phyloP scores from a whole-genome alignment of 2,113 vertebrate genomes.

The Barnardius zonarius region DNA sequence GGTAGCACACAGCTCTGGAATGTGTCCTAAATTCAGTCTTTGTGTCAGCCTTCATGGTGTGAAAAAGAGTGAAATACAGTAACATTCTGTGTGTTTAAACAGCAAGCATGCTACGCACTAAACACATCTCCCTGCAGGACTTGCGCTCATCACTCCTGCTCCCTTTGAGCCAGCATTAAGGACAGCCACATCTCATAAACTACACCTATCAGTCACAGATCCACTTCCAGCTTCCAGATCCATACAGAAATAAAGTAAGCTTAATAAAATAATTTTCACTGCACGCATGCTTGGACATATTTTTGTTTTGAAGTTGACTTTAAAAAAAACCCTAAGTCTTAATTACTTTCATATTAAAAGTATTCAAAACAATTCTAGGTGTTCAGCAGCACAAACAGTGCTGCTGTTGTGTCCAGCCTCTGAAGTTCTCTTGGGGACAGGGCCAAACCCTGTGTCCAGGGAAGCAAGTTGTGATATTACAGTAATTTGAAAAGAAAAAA shows the following conservation, averaged over 20 bases:
- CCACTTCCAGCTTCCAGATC: background rate
- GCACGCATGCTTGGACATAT: background rate
- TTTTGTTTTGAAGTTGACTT: background rate
- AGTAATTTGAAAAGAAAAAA: background rate
- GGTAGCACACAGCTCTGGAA: constrained; percentile 51
- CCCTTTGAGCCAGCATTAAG: background rate
- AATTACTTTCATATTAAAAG: background rate
- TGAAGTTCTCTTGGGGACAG: background rate
- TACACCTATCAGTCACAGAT: background rate
- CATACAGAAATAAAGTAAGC: background rate
- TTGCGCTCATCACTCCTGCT: background rate
- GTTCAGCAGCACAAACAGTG: background rate
- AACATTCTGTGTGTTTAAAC: constrained; percentile 15
- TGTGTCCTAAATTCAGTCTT: constrained; percentile 60
- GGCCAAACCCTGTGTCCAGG: background rate
- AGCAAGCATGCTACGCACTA: background rate
- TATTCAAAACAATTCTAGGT: background rate
- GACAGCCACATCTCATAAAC: background rate
- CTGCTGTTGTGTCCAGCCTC: background rate
- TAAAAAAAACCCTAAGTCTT: background rate
- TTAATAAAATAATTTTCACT: background rate
- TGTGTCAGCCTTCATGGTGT: constrained; percentile 15
- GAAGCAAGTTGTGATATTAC: background rate
- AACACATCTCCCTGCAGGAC: accelerated
- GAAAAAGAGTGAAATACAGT: constrained; percentile 20